Percentiles rank a stretch among this genome's conserved stretches.
Evolutionary conservation across 2,113 vertebrate genomes (phyloP).

Genomic region (Spermophilus dauricus): DNA sequence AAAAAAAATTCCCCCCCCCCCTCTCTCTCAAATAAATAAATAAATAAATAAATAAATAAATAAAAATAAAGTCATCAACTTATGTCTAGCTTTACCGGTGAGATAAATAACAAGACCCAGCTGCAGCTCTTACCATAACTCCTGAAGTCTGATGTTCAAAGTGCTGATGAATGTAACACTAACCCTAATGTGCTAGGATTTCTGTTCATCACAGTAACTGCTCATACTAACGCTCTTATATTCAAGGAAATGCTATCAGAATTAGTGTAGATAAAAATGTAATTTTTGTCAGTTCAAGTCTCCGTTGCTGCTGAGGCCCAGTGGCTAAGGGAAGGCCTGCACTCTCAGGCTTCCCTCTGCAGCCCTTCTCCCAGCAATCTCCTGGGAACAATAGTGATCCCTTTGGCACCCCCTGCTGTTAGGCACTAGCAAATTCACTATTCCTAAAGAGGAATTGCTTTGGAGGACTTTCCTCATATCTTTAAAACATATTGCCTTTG

Average conservation of each 20-base stretch:
- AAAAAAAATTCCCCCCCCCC: too few species aligned
- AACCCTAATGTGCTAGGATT: not conserved
- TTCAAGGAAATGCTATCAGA: conserved; percentile 38
- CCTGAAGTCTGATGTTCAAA: conserved; percentile 4
- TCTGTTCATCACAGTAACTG: not conserved
- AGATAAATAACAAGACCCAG: conserved; percentile 29
- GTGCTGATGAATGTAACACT: not conserved
- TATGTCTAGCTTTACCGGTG: not conserved
- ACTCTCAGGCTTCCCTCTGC: not conserved
- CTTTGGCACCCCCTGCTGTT: conserved; percentile 84
- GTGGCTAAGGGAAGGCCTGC: not conserved
- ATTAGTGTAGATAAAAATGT: conserved; percentile 26
- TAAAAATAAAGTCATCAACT: not conserved
- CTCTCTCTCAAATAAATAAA: too few species aligned
- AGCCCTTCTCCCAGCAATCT: not conserved
- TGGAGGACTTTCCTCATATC: not conserved
- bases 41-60: too few species aligned
- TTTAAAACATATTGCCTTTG: conserved; percentile 67
- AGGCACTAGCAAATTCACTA: conserved; percentile 59
- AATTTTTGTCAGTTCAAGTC: not conserved
- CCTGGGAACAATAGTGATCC: conserved; percentile 70
- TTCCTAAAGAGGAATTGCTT: not conserved
- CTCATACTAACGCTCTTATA: not conserved
- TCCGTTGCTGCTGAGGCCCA: not conserved
- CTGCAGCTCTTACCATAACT: not conserved